Evolutionary conservation across 1,140 invertebrate genomes (phyloP), one percentile per base, ranked within the genome.

Genomic region (Sarcophaga bullata): DNA sequence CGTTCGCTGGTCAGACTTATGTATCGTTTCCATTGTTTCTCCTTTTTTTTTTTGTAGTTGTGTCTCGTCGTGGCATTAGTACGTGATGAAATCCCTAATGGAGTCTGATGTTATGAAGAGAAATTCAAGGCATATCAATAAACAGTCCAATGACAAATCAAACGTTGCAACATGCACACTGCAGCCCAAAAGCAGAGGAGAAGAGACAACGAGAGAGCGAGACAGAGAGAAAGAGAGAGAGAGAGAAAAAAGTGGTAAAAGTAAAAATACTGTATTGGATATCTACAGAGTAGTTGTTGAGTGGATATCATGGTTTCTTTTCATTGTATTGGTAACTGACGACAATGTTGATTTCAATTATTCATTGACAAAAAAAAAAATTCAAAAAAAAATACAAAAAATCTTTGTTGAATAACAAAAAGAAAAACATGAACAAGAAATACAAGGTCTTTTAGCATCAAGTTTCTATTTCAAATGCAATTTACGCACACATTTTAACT

Each of bases 1-100:
- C 25, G 25, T 37, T 2, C 25, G n/a, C n/a, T n/a, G n/a, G n/a
- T n/a, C n/a, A n/a, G n/a, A n/a, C n/a, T n/a, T n/a, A n/a, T n/a
- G n/a, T n/a, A n/a, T n/a, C n/a, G n/a, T n/a, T n/a, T n/a, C n/a
- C n/a, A n/a, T 37, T 37, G 25, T 37, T 37, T 37, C 25, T 37
- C 4, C 1, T 1, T 37, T 37, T 37, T 37, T 37, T 37, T 37
- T 37, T 37, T 37, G 25, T 37, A 37, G 25, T 37, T 37, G 25
- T 37, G 25, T 37, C 25, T 37, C 25, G 15, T 6, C n/a, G 46
- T 48, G 4, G 46, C 5, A 50, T 47, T 49, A 49, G 47, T 78
- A 78, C 75, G 75, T 78, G 75, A 78, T 78, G 75, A 78, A 78
- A 19, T 78, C 75, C 75, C 75, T 78, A 78, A 78, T 78, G 75